Base-by-base conservation (phyloP, 2,797 vertebrate species). In the Bovichtus variegatus region DNA sequence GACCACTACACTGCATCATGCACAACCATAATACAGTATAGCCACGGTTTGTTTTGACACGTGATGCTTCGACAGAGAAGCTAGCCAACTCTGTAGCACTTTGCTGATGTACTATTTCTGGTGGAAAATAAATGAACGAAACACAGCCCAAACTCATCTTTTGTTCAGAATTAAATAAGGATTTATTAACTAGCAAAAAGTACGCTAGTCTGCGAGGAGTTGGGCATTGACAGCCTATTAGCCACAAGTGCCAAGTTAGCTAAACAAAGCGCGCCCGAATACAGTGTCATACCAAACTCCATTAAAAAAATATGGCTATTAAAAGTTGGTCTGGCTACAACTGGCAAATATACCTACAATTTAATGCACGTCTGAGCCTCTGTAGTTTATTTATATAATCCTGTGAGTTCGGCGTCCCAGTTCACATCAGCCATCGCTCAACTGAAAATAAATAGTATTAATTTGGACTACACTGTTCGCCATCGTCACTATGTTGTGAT, bases 41-140 rank as follows among this genome's bases (percentile, higher is more conserved):
- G 66, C 82, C 60, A 40, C 36, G 49, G 76, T 91, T 92, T 94
- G 93, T 94, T 94, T 90, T 72, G 93, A 93, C 93, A 95, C 93
- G 92, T 94, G 93, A 93, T 53, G 61, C 65, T 57, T 38, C 6
- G 2, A 60, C 46, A n/a, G 21, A 3, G 23, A 16, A 8, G 70
- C 62, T 58, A 64, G 34, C 31, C 34, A 40, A 50, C 38, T 9
- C 46, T 29, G 55, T 3, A 18, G 38, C 46, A 34, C 18, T 46
- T 51, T 34, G 21, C 34, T 19, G 18, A 40, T 38, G 43, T 23
- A 55, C 21, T 6, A 19, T 23, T 29, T 10, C 31, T 3, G 2
- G 5, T 10, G 0, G 0, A 1, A 6, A n/a, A 64, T 2, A 41
- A 29, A 21, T 5, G 3, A 21, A 19, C 1, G 0, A 44, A 16